phyloP scores from a whole-genome alignment of 2,888 invertebrate genomes.

The Megalurothrips usitatus region DNA sequence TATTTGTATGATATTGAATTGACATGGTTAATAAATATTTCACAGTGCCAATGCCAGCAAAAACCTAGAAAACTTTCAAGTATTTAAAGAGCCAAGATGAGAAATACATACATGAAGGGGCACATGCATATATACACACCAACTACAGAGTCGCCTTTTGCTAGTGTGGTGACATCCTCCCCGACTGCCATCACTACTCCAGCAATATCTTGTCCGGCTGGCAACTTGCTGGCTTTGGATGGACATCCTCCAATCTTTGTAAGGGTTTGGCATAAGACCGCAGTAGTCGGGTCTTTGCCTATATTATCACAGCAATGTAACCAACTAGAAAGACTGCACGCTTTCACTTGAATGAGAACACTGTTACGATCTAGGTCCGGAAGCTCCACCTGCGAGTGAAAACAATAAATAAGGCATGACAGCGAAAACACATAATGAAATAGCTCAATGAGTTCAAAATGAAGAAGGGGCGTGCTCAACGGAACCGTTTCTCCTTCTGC shows the following conservation, averaged over 20 bases:
- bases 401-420: background rate
- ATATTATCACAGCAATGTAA: constrained; percentile 26
- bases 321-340: constrained; percentile 43
- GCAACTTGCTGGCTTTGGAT: constrained; percentile 32
- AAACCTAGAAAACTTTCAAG: background rate
- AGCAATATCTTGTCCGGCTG: constrained; percentile 46
- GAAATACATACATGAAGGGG: too few species aligned
- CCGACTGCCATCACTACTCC: constrained; percentile 46
- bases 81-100: too few species aligned
- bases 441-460: background rate
- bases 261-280: constrained; percentile 34
- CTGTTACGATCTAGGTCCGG: constrained; percentile 40
- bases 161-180: constrained; percentile 44
- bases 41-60: too few species aligned
- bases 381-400: constrained; percentile 35
- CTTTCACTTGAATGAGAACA: constrained; percentile 46
- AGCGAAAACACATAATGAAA: too few species aligned
- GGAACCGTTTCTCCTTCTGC: background rate
- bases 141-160: constrained; percentile 46
- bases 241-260: constrained; percentile 35
- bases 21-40: too few species aligned
- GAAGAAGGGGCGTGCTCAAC: background rate
- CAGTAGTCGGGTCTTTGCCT: constrained; percentile 28
- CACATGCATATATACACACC: constrained; percentile 41
- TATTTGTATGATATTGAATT: too few species aligned